These are phyloP conservation scores for Xylophagus ater DNA, from an alignment of 2,888 invertebrate genomes.

Conservation along the genomic window DNA sequence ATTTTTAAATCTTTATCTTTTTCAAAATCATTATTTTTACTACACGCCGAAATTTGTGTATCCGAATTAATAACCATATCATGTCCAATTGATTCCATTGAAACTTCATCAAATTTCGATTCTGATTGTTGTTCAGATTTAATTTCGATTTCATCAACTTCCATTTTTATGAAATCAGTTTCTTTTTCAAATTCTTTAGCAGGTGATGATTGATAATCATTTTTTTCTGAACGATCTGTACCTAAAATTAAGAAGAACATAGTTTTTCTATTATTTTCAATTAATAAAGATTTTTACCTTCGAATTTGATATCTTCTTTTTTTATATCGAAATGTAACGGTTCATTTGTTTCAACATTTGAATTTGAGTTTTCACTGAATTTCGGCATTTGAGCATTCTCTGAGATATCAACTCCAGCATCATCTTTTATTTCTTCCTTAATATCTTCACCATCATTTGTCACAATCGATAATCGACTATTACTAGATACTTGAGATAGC, in stretches of 20 bases:
- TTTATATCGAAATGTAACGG: slow-evolving; percentile 35
- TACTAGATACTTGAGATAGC: slow-evolving; percentile 50
- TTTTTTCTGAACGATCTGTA: not conserved
- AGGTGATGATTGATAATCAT: not conserved
- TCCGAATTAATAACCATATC: not conserved
- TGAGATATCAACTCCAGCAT: slow-evolving; percentile 35
- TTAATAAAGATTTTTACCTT: slow-evolving; percentile 22
- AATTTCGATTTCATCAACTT: slow-evolving; percentile 1
- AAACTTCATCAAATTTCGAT: not conserved
- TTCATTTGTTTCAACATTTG: slow-evolving; percentile 15
- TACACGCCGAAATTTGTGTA: slow-evolving; percentile 3
- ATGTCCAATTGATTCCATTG: not conserved
- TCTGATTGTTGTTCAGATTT: not conserved
- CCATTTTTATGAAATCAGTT: not conserved
- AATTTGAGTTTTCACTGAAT: slow-evolving; percentile 33
- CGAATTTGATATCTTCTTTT: slow-evolving; percentile 36
- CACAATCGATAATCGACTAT: slow-evolving; percentile 45
- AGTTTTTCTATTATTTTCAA: not conserved
- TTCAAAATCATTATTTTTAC: slow-evolving; percentile 1
- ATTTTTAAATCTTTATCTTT: not conserved
- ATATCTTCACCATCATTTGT: slow-evolving; percentile 44
- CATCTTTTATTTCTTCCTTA: slow-evolving; percentile 26
- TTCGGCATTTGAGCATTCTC: slow-evolving; percentile 40
- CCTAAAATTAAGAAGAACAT: not conserved
- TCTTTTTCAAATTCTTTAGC: slow-evolving; percentile 3